A percentile compares a stretch with the other conserved stretches of the same genome.
Evolutionary conservation across 2,797 vertebrate species (phyloP).

Genomic region (Enteromius unitaeniatus): DNA sequence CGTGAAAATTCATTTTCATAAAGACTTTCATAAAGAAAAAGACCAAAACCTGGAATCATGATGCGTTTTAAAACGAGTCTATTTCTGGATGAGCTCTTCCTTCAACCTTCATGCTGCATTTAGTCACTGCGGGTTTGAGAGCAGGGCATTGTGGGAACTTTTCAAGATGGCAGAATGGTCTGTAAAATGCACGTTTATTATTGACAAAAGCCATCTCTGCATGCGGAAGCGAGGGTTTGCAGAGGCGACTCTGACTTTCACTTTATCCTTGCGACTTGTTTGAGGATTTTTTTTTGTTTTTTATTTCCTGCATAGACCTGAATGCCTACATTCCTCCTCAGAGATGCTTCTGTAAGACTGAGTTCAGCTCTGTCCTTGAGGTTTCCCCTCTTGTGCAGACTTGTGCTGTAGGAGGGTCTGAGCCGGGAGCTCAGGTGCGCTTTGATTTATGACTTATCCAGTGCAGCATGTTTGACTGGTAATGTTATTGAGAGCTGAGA

Average conservation of each 20-base stretch:
- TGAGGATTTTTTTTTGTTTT: constrained; percentile 4
- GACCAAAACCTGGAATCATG: no score
- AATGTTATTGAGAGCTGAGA: constrained; percentile 30
- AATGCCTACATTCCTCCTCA: constrained; percentile 78
- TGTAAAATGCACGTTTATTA: constrained; percentile 75
- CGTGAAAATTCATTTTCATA: not conserved
- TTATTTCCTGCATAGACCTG: constrained; percentile 52
- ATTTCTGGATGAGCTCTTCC: constrained; percentile 15
- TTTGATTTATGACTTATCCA: constrained; percentile 50
- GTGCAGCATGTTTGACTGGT: constrained; percentile 56
- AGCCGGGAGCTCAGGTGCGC: constrained; percentile 42
- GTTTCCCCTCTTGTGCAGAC: constrained; percentile 30
- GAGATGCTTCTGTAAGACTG: constrained; percentile 65
- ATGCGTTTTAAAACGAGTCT: not conserved
- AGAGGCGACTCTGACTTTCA: constrained; percentile 54
- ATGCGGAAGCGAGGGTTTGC: constrained; percentile 77
- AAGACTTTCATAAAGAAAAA: no score
- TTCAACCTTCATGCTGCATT: not conserved
- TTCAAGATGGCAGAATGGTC: constrained; percentile 17
- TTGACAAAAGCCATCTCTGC: constrained; percentile 77
- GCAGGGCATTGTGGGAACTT: constrained; percentile 23
- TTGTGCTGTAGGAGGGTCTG: constrained; percentile 18
- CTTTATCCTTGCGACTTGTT: constrained; percentile 31
- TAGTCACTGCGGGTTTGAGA: constrained; percentile 13
- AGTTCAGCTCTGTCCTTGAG: constrained; percentile 42